These are phyloP conservation scores for Polypedilum vanderplanki DNA, from an alignment of 1,140 invertebrate species.

Conservation along the genomic window DNA sequence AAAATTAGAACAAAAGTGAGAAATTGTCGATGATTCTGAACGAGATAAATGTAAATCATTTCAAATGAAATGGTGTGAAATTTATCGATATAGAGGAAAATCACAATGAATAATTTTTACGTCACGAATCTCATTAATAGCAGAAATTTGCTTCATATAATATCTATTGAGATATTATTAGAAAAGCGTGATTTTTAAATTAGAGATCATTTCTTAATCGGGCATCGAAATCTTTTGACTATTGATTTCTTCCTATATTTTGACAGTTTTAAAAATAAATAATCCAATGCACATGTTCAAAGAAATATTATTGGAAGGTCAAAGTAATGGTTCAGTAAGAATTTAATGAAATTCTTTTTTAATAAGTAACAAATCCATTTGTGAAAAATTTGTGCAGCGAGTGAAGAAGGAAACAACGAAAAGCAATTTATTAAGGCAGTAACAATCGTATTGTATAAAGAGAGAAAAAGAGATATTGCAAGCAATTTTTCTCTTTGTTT, in stretches of 20 bases:
- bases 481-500: background rate
- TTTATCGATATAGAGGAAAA: background rate
- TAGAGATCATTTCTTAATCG: no score
- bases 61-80: background rate
- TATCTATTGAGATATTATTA: no score
- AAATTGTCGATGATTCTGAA: background rate
- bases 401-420: background rate
- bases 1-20: slow-evolving; percentile 13
- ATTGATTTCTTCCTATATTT: background rate
- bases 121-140: background rate
- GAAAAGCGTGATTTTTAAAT: no score
- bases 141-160: background rate
- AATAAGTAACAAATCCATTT: slow-evolving; percentile 13
- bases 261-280: no score
- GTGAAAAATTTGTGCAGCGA: background rate
- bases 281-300: no score
- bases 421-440: background rate
- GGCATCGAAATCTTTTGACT: background rate
- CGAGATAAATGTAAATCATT: background rate
- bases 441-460: background rate
- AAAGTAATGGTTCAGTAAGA: slow-evolving; percentile 12
- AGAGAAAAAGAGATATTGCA: background rate
- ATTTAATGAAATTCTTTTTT: slow-evolving; percentile 3
- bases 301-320: background rate
- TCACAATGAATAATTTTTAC: background rate